These are phyloP conservation scores for Galago senegalensis DNA, from an alignment of 2,797 vertebrate genomes.

Conservation along the genomic window DNA sequence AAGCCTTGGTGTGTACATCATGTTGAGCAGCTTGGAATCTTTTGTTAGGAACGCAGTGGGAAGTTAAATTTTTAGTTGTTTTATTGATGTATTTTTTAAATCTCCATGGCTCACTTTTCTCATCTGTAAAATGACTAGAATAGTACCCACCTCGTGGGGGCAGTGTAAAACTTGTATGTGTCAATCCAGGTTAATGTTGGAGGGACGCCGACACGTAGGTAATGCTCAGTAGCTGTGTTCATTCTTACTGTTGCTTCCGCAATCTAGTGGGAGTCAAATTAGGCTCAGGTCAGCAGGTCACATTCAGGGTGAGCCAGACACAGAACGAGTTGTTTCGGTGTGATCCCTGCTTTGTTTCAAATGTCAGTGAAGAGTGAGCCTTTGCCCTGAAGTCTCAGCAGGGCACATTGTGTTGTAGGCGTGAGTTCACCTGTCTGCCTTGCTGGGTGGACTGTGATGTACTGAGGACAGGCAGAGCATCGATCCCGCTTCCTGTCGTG, in stretches of 20 bases:
- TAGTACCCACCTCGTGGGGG: neutral
- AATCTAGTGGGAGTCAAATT: neutral
- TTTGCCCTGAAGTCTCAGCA: rapidly evolving
- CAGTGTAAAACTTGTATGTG: neutral
- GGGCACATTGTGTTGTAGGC: rapidly evolving
- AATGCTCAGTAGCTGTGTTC: neutral
- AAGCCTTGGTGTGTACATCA: rapidly evolving
- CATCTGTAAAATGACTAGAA: neutral
- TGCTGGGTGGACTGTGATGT: neutral
- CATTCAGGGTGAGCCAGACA: neutral
- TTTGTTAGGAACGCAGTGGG: neutral
- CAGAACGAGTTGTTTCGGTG: neutral
- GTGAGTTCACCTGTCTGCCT: neutral
- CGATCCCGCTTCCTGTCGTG: rapidly evolving
- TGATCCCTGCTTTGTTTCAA: neutral
- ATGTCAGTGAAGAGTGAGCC: neutral
- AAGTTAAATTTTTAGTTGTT: neutral
- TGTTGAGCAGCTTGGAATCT: neutral
- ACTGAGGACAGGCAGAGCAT: too few species aligned
- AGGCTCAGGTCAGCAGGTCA: neutral
- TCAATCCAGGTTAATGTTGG: neutral
- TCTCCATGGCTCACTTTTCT: neutral
- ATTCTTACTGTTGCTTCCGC: neutral
- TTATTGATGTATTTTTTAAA: neutral
- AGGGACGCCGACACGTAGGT: neutral